Evolutionary conservation across 2,888 invertebrate genomes (phyloP), one percentile per base, ranked within the genome.

Genomic region (Abrostola tripartita): DNA sequence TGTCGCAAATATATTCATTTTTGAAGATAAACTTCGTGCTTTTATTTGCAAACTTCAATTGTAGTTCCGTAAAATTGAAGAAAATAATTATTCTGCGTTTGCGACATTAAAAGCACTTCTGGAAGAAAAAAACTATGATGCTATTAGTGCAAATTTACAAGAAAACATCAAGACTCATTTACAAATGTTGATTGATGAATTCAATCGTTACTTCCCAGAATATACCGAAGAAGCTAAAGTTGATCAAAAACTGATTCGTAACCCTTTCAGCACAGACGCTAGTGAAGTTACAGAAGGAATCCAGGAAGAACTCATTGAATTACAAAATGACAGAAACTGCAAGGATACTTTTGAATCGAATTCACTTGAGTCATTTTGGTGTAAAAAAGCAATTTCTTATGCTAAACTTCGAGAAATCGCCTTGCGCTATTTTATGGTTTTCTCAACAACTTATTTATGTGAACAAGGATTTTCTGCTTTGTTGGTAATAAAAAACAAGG

Each of bases 261-360:
- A 71, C 65, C 65, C 71, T 65, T 71, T 68, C 63, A 68, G 63
- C 65, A 61, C 52, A 47, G 65, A 71, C 38, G 63, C 61, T 68
- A 51, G 62, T 60, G 63, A 68, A 65, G 61, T 70, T 60, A 42
- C 40, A 38, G 66, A 70, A 61, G 64, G 12, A 67, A 61, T 61
- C 60, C 65, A 65, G 41, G 65, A 63, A 68, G 55, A 67, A 55
- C 42, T 65, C 1, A 24, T 24, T 24, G 24, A 24, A 24, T 2
- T 24, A 4, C 24, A 24, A 24, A 1, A 24, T 4, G 24, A 24
- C 24, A 24, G 1, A 4, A 24, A 24, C 24, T 24, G 1, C 1
- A 24, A 24, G 4, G 24, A 24, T 24, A 24, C 24, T 37, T 65
- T 71, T 68, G 65, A 71, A 52, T 65, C 55, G 9, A 59, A 70